A percentile compares a stretch with the other conserved stretches of the same genome.
These are phyloP conservation scores for Schizopygopsis pylzovi DNA, from an alignment of 2,797 vertebrate genomes.

Conservation along the genomic window DNA sequence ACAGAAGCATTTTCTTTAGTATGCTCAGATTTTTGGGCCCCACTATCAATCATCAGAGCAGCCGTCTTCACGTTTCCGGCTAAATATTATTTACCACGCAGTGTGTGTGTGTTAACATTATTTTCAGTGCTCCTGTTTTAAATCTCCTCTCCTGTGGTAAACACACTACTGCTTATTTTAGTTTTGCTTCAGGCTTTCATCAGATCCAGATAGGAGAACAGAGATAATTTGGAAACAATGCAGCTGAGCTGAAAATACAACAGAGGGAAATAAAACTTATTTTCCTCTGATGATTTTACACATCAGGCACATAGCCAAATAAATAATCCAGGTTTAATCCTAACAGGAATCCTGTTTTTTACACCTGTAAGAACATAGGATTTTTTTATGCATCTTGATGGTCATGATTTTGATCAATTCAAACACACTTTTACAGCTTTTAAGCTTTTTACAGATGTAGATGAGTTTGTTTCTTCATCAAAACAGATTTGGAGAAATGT, in stretches of 20 bases:
- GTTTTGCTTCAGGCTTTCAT: slow-evolving; percentile 64
- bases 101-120: neutral
- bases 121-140: neutral
- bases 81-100: neutral
- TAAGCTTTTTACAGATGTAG: neutral
- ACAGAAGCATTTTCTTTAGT: neutral
- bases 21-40: neutral
- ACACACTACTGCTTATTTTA: slow-evolving; percentile 46
- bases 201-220: slow-evolving; percentile 64
- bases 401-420: neutral
- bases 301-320: slow-evolving; percentile 39
- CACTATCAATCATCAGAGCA: neutral
- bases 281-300: slow-evolving; percentile 2
- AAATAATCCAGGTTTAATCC: neutral
- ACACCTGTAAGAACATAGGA: neutral
- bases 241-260: slow-evolving; percentile 70
- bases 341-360: neutral
- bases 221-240: slow-evolving; percentile 74
- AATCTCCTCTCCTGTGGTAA: slow-evolving; percentile 22
- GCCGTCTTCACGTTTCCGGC: neutral
- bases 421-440: neutral
- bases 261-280: slow-evolving; percentile 27
- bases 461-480: neutral
- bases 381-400: neutral
- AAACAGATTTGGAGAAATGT: neutral